phyloP scores from a whole-genome alignment of 2,888 invertebrate genomes.

The Parnassius orleans region DNA sequence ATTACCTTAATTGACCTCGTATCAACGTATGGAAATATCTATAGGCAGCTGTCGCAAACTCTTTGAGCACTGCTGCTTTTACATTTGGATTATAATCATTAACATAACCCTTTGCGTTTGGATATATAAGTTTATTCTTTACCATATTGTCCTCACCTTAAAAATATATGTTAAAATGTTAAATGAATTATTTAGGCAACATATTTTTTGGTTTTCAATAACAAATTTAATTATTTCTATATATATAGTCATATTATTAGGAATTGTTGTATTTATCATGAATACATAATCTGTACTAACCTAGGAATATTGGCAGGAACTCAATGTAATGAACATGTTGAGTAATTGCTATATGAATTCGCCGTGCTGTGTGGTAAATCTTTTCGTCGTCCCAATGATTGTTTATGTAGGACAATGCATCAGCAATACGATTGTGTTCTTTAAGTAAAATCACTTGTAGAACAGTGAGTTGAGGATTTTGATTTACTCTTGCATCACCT shows the following conservation, averaged over 20 bases:
- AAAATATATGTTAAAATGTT: background rate
- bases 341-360: constrained; percentile 80
- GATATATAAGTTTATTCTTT: constrained; percentile 72
- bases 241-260: no score
- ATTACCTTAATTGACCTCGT: constrained; percentile 80
- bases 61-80: constrained; percentile 79
- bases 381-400: constrained; percentile 84
- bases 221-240: no score
- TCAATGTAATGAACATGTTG: constrained; percentile 84
- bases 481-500: constrained; percentile 82
- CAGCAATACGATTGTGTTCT: constrained; percentile 83
- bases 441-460: constrained; percentile 80
- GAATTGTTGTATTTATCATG: no score
- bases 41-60: constrained; percentile 82
- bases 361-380: constrained; percentile 82
- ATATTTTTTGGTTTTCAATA: no score
- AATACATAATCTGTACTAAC: constrained; percentile 41
- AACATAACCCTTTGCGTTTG: constrained; percentile 66
- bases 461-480: constrained; percentile 82
- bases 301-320: constrained; percentile 83
- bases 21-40: constrained; percentile 83
- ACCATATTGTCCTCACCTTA: constrained; percentile 64
- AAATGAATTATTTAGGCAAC: background rate
- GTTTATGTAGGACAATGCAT: constrained; percentile 77
- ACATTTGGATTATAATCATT: constrained; percentile 79